Evolutionary conservation across 1,140 invertebrate genomes (phyloP).

Genomic region (Sarcophaga peregrina): DNA sequence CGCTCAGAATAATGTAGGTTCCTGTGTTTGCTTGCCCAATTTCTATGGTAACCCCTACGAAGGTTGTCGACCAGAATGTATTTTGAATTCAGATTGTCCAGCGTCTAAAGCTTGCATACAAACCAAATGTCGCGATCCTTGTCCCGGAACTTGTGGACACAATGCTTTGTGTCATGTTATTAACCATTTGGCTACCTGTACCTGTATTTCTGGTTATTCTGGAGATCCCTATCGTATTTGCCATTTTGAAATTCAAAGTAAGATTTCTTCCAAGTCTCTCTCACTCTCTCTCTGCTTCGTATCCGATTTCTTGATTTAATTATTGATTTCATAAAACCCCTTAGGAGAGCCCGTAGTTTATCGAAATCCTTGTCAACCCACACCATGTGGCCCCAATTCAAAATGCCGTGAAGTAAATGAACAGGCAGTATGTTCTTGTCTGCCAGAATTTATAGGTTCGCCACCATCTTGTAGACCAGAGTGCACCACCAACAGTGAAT

Average conservation of each 20-base stretch:
- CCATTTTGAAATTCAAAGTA: slow-evolving; percentile 43
- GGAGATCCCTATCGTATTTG: slow-evolving; percentile 76
- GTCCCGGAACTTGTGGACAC: slow-evolving; percentile 76
- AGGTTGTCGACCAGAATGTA: slow-evolving; percentile 77
- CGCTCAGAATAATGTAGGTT: slow-evolving; percentile 72
- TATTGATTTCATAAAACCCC: slow-evolving; percentile 33
- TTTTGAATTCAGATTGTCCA: slow-evolving; percentile 76
- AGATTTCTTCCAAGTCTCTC: slow-evolving; percentile 21
- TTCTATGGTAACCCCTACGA: slow-evolving; percentile 78
- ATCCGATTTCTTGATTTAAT: slow-evolving; percentile 42
- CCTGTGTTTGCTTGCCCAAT: slow-evolving; percentile 75
- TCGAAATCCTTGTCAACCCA: slow-evolving; percentile 77
- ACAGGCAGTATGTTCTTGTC: slow-evolving; percentile 80
- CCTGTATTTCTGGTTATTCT: slow-evolving; percentile 72
- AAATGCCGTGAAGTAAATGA: slow-evolving; percentile 76
- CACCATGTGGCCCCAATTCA: slow-evolving; percentile 77
- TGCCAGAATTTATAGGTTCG: slow-evolving; percentile 76
- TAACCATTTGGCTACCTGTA: slow-evolving; percentile 78
- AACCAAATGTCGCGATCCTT: slow-evolving; percentile 79
- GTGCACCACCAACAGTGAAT: slow-evolving; percentile 83
- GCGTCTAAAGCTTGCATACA: slow-evolving; percentile 75
- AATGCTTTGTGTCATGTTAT: slow-evolving; percentile 78
- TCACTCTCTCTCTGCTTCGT: neutral
- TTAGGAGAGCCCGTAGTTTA: slow-evolving; percentile 57
- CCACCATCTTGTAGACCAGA: slow-evolving; percentile 82